Conservation (phyloP, 1,140 invertebrate genomes). For the Maniola jurtina region DNA sequence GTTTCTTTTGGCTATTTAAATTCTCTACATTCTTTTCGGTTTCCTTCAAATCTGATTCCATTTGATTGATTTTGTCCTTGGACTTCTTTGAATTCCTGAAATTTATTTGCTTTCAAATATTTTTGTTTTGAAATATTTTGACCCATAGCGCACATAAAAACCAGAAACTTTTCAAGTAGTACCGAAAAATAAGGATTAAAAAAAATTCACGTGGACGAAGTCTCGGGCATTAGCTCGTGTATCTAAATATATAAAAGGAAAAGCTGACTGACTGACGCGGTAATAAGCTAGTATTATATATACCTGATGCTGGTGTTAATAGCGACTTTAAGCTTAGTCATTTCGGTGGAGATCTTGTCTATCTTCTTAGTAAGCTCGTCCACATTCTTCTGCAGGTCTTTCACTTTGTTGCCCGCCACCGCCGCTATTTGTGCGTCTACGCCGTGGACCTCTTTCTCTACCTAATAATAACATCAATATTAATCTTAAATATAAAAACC, state of each 20-base stretch:
- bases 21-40: slow-evolving; percentile 81
- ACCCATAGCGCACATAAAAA: too few species aligned
- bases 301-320: slow-evolving; percentile 91
- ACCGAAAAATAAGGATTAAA: too few species aligned
- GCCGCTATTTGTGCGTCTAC: slow-evolving; percentile 79
- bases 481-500: slow-evolving; percentile 1
- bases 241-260: too few species aligned
- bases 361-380: slow-evolving; percentile 84
- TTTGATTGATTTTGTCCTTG: slow-evolving; percentile 84
- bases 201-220: too few species aligned
- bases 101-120: slow-evolving; percentile 7
- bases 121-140: background rate
- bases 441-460: slow-evolving; percentile 88
- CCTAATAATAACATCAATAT: slow-evolving; percentile 36
- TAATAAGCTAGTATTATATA: slow-evolving; percentile 2
- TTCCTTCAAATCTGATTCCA: slow-evolving; percentile 85
- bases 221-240: too few species aligned
- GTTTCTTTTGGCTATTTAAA: slow-evolving; percentile 80
- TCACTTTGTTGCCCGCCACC: slow-evolving; percentile 82
- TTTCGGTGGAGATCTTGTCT: slow-evolving; percentile 84
- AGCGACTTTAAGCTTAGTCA: slow-evolving; percentile 88
- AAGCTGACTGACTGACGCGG: too few species aligned
- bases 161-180: background rate
- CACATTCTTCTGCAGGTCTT: slow-evolving; percentile 85
- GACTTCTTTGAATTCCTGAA: slow-evolving; percentile 86